Conservation (phyloP, 2,113 vertebrate genomes). For the Cyanoramphus novaezelandiae region DNA sequence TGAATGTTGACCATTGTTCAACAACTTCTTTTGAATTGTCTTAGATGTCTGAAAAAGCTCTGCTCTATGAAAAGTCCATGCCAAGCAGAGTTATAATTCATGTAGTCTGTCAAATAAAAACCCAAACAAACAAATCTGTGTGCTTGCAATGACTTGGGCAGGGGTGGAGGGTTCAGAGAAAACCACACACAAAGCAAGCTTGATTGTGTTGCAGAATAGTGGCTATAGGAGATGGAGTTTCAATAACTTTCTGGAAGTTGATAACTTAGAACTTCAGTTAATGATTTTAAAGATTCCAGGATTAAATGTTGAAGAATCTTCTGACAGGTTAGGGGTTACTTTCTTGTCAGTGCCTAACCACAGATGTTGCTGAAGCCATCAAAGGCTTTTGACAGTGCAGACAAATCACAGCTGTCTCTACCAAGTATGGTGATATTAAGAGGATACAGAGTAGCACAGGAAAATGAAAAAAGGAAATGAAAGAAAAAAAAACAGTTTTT, state of each 20-base stretch:
- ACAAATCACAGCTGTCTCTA: neutral
- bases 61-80: neutral
- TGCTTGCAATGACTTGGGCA: neutral
- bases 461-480: neutral
- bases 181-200: neutral
- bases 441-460: neutral
- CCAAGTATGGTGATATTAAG: neutral
- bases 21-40: neutral
- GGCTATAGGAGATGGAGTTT: neutral
- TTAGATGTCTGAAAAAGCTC: neutral
- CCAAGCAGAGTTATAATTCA: neutral
- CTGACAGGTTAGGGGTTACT: neutral
- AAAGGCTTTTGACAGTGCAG: neutral
- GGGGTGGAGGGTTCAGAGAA: neutral
- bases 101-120: no score
- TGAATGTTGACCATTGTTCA: neutral
- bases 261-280: neutral
- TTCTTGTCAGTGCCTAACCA: neutral
- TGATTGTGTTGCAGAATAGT: neutral
- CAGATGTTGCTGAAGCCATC: neutral
- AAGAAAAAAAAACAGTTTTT: neutral
- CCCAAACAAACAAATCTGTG: neutral
- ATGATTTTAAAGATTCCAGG: neutral
- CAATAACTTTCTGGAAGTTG: neutral
- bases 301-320: neutral